Evolutionary conservation across 1,140 invertebrate species (phyloP).

Genomic region (Drosophila auraria): DNA sequence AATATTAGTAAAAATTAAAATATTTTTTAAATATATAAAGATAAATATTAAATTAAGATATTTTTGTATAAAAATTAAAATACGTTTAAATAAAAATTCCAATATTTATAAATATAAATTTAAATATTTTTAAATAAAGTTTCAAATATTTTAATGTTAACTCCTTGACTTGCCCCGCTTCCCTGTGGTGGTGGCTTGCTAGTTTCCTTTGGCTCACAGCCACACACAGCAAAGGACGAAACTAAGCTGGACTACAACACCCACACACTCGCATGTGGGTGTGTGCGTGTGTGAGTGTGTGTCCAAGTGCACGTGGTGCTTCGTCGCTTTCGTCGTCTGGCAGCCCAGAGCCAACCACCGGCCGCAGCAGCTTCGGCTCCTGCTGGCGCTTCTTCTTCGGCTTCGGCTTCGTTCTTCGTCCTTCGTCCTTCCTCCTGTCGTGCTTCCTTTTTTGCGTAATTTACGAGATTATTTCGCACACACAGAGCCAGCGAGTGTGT

Average conservation of each 20-base stretch:
- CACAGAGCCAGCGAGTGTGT: constrained; percentile 34
- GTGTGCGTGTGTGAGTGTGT: constrained; percentile 20
- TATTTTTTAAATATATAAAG: no score
- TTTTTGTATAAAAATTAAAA: no score
- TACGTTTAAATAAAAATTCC: not conserved
- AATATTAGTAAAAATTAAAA: no score
- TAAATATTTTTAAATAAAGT: not conserved
- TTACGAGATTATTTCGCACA: constrained; percentile 83
- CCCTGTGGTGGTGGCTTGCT: constrained; percentile 25
- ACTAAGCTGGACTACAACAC: constrained; percentile 35
- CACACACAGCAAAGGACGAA: constrained; percentile 16
- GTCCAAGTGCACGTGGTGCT: constrained; percentile 64
- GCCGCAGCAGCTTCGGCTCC: constrained; percentile 31
- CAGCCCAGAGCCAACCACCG: constrained; percentile 66
- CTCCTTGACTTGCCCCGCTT: not conserved
- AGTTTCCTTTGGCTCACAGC: constrained; percentile 36
- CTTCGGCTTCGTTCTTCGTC: constrained; percentile 19
- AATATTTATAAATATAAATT: not conserved
- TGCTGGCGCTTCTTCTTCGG: constrained; percentile 22
- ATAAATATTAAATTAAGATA: no score
- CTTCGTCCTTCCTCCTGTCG: constrained; percentile 46
- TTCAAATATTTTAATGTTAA: not conserved
- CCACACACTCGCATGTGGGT: constrained; percentile 19
- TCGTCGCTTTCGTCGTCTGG: constrained; percentile 54
- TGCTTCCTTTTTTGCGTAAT: constrained; percentile 82